Base-by-base conservation (phyloP, 2,113 vertebrate genomes). In the Sminthopsis crassicaudata region DNA sequence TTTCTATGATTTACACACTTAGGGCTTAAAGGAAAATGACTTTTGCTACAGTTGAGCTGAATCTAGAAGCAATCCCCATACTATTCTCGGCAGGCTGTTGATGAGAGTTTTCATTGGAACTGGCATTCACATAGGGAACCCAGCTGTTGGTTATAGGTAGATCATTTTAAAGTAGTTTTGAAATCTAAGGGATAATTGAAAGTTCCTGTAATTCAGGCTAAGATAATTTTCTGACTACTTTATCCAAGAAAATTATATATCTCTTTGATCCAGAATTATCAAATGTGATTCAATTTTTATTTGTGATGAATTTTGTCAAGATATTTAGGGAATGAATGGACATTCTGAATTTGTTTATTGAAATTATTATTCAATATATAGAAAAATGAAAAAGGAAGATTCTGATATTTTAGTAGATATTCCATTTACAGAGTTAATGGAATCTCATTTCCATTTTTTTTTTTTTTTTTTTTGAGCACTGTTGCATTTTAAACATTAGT, bases 21-120 rank as follows among this genome's bases (percentile, higher is more conserved):
- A 24, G 53, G 36, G 60, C 95, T 96, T 90, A 90, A 97, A 98
- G 27, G 89, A 97, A 89, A 93, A 94, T n/a, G 53, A 67, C 52
- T 90, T 95, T 97, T 97, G 88, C 89, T 91, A 88, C 52, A 91
- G 88, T 52, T 67, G 91, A 96, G 55, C 94, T 97, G 57, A 95
- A 57, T 94, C 42, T 53, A 97, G 92, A 2, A 55, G 92, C 95
- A 95, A 46, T 67, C 96, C 89, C 91, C 90, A 98, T 96, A 84
- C 0, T 22, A 94, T 27, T 89, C 54, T 46, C 30, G 67, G 53
- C 90, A 94, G 90, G 91, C 90, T 95, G 93, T 76, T 94, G 94
- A 95, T 95, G 92, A 95, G 90, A 92, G 92, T 95, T 96, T 97
- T 98, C 97, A 97, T 22, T 94, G 97, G 97, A 98, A 97, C 94